Conservation (phyloP, 2,888 invertebrate genomes). For the Dugesia japonica region DNA sequence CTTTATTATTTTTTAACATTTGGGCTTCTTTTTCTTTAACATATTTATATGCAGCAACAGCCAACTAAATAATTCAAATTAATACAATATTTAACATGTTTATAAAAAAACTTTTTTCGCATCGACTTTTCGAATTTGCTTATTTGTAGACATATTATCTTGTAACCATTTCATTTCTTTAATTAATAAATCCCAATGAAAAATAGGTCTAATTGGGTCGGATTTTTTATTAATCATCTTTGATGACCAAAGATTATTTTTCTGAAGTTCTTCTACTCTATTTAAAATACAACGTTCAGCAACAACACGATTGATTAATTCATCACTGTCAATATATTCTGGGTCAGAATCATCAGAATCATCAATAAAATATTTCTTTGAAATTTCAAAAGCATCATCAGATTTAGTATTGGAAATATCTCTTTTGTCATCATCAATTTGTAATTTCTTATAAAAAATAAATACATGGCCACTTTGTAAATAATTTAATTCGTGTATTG, state of each 20-base stretch:
- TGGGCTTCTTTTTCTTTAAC: constrained; percentile 55
- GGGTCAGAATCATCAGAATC: background rate
- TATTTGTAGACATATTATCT: background rate
- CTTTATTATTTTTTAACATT: constrained; percentile 73
- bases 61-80: constrained; percentile 23
- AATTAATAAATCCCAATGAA: constrained; percentile 3
- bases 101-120: background rate
- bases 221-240: background rate
- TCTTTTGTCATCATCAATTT: background rate
- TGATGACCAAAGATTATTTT: background rate
- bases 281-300: background rate
- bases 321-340: background rate
- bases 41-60: constrained; percentile 25
- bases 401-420: background rate
- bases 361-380: background rate
- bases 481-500: background rate
- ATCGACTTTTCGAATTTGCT: background rate
- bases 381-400: background rate
- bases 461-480: background rate
- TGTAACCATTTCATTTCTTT: constrained; percentile 11
- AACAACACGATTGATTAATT: background rate
- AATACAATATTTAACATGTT: background rate
- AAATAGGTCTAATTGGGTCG: background rate
- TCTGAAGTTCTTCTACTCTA: constrained; percentile 5
- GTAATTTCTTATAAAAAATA: background rate